Conservation (phyloP, 1,140 invertebrate genomes). For the Halyomorpha halys region DNA sequence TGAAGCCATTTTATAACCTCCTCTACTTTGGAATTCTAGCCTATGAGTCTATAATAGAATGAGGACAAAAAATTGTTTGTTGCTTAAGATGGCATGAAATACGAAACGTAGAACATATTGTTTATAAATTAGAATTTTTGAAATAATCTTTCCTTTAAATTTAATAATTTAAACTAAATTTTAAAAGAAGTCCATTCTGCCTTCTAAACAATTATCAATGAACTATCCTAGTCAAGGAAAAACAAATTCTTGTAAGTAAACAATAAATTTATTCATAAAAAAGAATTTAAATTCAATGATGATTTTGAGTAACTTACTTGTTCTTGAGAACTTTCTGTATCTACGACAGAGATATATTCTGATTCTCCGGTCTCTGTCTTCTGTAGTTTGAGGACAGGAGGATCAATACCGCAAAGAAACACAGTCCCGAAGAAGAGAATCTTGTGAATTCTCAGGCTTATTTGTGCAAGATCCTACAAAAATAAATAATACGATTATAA, state of each 20-base stretch:
- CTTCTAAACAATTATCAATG: too few relatives aligned
- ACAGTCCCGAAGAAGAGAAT: constrained; percentile 74
- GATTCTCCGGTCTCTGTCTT: constrained; percentile 50
- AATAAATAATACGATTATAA: too few relatives aligned
- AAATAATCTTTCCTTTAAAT: too few relatives aligned
- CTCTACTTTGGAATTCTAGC: too few relatives aligned
- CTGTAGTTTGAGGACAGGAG: constrained; percentile 65
- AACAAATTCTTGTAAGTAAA: neutral
- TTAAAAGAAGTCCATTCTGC: too few relatives aligned
- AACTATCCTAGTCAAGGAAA: neutral
- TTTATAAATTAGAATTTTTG: too few relatives aligned
- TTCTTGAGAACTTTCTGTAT: constrained; percentile 43
- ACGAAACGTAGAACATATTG: too few relatives aligned
- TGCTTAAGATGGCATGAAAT: too few relatives aligned
- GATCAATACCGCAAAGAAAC: constrained; percentile 80
- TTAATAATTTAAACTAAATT: too few relatives aligned
- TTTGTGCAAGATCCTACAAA: constrained; percentile 54
- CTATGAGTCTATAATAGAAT: too few relatives aligned
- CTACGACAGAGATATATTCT: constrained; percentile 60
- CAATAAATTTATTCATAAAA: neutral
- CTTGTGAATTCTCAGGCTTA: constrained; percentile 60
- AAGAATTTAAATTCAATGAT: neutral
- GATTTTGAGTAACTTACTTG: constrained; percentile 41
- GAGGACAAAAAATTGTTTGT: too few relatives aligned
- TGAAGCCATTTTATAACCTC: too few relatives aligned